Conservation (phyloP, 2,797 vertebrate genomes). For the Hippocampus kuda region DNA sequence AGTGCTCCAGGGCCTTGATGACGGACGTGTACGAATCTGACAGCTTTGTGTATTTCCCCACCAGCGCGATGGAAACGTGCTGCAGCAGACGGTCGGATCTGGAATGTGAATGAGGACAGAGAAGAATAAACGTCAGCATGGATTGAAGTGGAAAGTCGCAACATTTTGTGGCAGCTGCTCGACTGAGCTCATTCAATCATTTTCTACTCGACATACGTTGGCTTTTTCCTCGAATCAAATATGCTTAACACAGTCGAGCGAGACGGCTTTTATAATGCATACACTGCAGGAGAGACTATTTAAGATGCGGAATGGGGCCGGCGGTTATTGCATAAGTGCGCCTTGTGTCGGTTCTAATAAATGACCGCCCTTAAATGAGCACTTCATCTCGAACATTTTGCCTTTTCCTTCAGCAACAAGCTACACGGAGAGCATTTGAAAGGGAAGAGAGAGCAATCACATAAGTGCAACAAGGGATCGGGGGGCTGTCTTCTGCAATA, state of each 20-base stretch:
- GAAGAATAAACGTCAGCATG: not conserved
- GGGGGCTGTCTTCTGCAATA: not conserved
- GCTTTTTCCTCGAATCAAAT: no score
- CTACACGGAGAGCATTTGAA: no score
- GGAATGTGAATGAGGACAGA: slow-evolving; percentile 1
- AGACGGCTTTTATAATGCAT: not conserved
- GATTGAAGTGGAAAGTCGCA: not conserved
- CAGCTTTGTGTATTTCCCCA: slow-evolving; percentile 95
- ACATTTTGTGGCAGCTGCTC: not conserved
- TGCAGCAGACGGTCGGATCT: slow-evolving; percentile 89
- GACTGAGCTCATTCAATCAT: no score
- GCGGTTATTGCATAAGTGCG: no score
- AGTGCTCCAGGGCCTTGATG: slow-evolving; percentile 92
- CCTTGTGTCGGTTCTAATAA: not conserved
- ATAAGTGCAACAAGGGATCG: not conserved
- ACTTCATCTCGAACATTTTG: not conserved
- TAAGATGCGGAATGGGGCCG: not conserved
- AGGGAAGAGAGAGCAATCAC: no score
- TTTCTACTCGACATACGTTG: no score
- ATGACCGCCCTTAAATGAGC: not conserved
- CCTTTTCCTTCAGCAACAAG: not conserved
- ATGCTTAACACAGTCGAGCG: no score
- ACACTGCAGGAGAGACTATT: not conserved
- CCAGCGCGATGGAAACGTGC: slow-evolving; percentile 83
- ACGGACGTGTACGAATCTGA: slow-evolving; percentile 93